Evolutionary conservation across 2,113 vertebrate genomes (phyloP).

Genomic region (Oryzias curvinotus): DNA sequence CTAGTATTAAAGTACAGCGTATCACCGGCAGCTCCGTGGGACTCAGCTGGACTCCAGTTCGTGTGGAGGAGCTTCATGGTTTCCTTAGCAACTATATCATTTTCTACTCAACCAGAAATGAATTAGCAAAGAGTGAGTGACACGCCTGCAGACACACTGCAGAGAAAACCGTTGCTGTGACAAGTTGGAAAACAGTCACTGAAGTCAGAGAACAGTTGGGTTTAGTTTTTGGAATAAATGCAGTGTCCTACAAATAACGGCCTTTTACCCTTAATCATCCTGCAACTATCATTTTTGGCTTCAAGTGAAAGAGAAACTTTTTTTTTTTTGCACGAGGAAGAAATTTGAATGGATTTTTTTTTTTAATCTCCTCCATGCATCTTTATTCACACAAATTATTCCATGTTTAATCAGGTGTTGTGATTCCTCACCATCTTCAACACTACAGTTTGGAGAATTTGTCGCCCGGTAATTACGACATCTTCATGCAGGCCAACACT

Average conservation of each 20-base stretch:
- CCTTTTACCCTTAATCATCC: no score
- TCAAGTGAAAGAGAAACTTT: no score
- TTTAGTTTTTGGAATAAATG: no score
- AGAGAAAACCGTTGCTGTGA: background rate
- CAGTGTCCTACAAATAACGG: no score
- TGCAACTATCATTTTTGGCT: no score
- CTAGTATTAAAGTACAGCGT: constrained; percentile 36
- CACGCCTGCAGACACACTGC: background rate
- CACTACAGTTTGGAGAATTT: constrained; percentile 51
- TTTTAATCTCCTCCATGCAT: background rate
- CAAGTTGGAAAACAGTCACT: no score
- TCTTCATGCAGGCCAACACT: constrained; percentile 63
- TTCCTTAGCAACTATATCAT: constrained; percentile 70
- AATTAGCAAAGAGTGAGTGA: constrained; percentile 49
- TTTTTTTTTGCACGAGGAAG: no score
- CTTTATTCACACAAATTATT: background rate
- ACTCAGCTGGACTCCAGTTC: constrained; percentile 66
- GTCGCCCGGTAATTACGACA: constrained; percentile 43
- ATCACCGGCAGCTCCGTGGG: constrained; percentile 32
- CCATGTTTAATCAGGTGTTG: constrained; percentile 26
- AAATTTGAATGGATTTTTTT: background rate
- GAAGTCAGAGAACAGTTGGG: no score
- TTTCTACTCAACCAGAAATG: constrained; percentile 37
- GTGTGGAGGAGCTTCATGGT: constrained; percentile 65
- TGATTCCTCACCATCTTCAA: constrained; percentile 13